Base-by-base conservation (phyloP, 2,888 invertebrate species). In the Oeneis ivallda region DNA sequence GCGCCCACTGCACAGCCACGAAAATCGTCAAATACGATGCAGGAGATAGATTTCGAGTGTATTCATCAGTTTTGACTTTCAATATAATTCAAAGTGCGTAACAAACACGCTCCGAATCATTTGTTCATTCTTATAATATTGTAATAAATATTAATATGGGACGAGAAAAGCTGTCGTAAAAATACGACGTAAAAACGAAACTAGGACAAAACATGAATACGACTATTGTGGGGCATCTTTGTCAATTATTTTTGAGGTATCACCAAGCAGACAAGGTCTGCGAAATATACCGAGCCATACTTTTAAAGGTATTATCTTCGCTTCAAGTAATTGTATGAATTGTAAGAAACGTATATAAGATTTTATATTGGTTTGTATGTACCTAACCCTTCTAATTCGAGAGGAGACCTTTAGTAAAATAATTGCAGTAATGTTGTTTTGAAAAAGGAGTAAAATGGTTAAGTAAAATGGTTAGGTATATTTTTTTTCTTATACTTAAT, bases 221-320 rank as follows among this genome's bases (percentile, higher is more conserved):
- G 45, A 65, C 37, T 65, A 63, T 58, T 56, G 64, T 62, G 32
- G 61, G 45, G 57, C 34, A 58, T 64, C 61, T 64, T 64, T 39
- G 58, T 65, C 59, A 65, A 56, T 62, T 59, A 59, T 59, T 62
- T 62, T 65, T 56, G 41, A 37, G 68, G 65, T 65, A 65, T 65
- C 62, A 59, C 63, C 45, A 53, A 53, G 19, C 54, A 26, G 52
- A 59, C 17, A 41, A 58, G 26, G 32, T 10, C 49, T 9, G 34
- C 34, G 34, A 37, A 53, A n/a, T 37, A 53, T 53, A 53, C 37
- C 1, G 34, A 13, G 50, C 2, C 15, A 37, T 37, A 15, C 6
- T 9, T 47, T 15, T 47, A 47, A 13, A 37, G 7, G 7, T 7
- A 37, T 9, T 37, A 37, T 37, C 41, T 13, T 13, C 13, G 41